A percentile compares a stretch with the other conserved stretches of the same genome.
Evolutionary conservation across 2,113 vertebrate species (phyloP).

Genomic region (Rostratula benghalensis): DNA sequence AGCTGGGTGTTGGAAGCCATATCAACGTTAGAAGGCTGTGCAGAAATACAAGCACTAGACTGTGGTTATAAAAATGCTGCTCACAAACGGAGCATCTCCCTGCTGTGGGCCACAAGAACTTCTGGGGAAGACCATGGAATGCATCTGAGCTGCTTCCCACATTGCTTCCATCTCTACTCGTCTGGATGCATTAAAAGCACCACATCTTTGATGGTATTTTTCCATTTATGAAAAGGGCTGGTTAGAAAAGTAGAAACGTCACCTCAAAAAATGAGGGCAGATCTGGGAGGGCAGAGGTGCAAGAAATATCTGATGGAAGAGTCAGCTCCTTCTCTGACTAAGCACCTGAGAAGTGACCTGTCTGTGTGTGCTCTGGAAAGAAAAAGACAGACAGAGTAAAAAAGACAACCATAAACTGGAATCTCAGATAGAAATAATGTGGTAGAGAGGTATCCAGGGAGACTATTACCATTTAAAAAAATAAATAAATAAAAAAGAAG

Average conservation of each 20-base stretch:
- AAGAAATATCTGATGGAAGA: background rate
- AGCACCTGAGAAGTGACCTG: background rate
- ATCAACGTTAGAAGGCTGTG: fast-evolving
- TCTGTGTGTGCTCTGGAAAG: background rate
- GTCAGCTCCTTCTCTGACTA: background rate
- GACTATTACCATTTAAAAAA: too few relatives aligned
- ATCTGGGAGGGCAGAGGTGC: background rate
- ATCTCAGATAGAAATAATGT: background rate
- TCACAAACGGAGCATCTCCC: background rate
- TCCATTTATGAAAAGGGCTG: background rate
- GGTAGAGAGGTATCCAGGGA: background rate
- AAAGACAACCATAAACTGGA: background rate
- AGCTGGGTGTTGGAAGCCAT: background rate
- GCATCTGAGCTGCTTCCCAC: background rate
- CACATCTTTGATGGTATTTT: background rate
- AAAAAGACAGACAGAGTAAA: background rate
- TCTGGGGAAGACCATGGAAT: background rate
- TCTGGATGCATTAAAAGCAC: background rate
- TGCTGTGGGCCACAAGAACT: background rate
- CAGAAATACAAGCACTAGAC: background rate
- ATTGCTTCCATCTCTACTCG: background rate
- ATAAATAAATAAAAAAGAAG: background rate
- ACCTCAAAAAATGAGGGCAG: background rate
- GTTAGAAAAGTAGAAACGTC: background rate
- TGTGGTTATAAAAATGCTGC: background rate